Evolutionary conservation across 2,113 vertebrate species (phyloP), one percentile per base, ranked within the genome.

Genomic region (Arizona elegans): DNA sequence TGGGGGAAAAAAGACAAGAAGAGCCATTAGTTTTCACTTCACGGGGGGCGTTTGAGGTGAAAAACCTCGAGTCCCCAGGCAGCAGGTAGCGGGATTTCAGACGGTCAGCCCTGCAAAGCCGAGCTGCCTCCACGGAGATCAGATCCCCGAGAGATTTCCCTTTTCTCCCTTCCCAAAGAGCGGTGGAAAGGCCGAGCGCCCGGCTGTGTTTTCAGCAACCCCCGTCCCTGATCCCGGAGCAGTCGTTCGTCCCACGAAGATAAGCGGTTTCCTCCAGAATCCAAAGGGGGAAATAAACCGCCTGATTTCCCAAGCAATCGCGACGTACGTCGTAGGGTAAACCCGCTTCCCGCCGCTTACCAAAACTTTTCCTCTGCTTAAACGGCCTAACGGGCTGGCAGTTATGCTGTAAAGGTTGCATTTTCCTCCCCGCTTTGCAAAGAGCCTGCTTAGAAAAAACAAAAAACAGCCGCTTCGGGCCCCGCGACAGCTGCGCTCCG

Each of bases 281-380:
- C 21, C 15, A 47, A 47, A 47, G 8, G 17, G 17, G 75, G 33
- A 81, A 81, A 81, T 1, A 43, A 81, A 1, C n/a, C 15, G 75
- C 75, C 8, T 3, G 33, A 43, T 81, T 38, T 81, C 33, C 33
- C 75, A 17, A 43, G 17, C 17, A 15, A 7, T 33, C 59, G 59
- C 59, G 24, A 11, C 24, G 24, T 10, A 3, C 24, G 59, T 47
- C 5, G 47, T 26, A 26, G 24, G 24, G 59, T 10, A 26, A 62
- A 3, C 33, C 17, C 55, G 6, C 2, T 24, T 26, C 24, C 0
- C 55, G 3, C 12, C 29, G 38, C 93, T 97, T 97, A 98, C 98
- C 98, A 53, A 98, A 98, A 75, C 97, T 98, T 94, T 99, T 99
- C 92, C 98, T 95, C 94, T 98, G 97, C 92, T 99, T 99, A 96